Evolutionary conservation across 2,888 invertebrate species (phyloP), one percentile per base, ranked within the genome.

Genomic region (Belgica antarctica): DNA sequence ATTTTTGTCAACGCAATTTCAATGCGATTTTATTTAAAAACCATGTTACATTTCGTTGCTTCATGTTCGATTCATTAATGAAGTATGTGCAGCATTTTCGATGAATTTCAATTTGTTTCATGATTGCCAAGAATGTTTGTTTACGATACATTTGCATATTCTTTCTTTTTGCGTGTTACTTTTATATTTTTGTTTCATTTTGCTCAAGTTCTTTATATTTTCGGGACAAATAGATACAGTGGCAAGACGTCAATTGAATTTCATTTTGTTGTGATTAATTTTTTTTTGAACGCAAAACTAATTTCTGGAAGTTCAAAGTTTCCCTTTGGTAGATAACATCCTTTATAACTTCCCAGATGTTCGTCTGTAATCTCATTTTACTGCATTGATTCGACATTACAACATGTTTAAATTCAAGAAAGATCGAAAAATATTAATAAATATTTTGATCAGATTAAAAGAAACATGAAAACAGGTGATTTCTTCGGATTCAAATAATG

Each of bases 71-170:
- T 66, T 66, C 65, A 66, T 66, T 66, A 66, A 66, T 28, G 65
- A 66, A 66, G 65, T 46, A 66, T 66, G 41, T 66, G 65, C 46
- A 46, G 65, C 65, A 66, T 66, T 66, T 66, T 66, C 65, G 65
- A 66, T 46, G 65, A 47, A 66, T 66, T 66, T 66, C 65, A 66
- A 66, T 66, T 66, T 66, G 65, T 66, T 66, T 66, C 65, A 66
- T 66, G 65, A 66, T 66, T 66, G 65, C 65, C n/a, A 66, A 47
- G 65, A 66, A 66, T 66, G 36, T 28, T 47, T 66, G 65, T 66
- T 66, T 46, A 46, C 52, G 65, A 52, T 22, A 31, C 63, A 66
- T 66, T 66, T 66, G 65, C 65, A 66, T n/a, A n/a, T n/a, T n/a
- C n/a, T 31, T 31, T 31, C 34, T 31, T 31, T 12, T 31, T 31